A percentile compares a stretch with the other conserved stretches of the same genome.
phyloP scores from a whole-genome alignment of 2,113 vertebrate genomes.

The Nannobrachium achirus region DNA sequence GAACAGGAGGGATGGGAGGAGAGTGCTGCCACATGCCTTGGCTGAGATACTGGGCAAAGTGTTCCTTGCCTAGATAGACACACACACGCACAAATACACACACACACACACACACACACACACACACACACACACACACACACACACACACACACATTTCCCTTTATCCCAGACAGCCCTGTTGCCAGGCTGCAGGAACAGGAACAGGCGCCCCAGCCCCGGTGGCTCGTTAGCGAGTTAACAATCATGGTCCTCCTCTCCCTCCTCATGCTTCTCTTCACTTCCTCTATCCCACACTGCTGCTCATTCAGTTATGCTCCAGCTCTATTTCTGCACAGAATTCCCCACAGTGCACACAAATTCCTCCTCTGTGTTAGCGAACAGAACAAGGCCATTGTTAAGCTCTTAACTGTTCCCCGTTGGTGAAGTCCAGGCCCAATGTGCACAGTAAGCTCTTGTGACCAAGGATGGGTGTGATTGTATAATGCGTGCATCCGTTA shows the following conservation, averaged over 20 bases:
- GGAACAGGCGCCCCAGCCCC: conserved; percentile 34
- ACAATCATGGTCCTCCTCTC: conserved; percentile 23
- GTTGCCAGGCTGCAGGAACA: conserved; percentile 17
- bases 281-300: conserved; percentile 40
- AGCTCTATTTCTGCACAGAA: not conserved
- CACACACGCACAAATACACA: conserved; percentile 1
- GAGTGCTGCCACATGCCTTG: conserved; percentile 42
- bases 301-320: conserved; percentile 25
- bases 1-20: not conserved
- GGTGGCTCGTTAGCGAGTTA: conserved; percentile 6
- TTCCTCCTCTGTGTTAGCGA: conserved; percentile 9
- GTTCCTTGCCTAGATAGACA: conserved; percentile 6
- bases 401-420: not conserved
- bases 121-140: conserved; percentile 1
- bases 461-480: too few relatives aligned
- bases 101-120: not conserved
- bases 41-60: conserved; percentile 15
- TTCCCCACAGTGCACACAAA: conserved; percentile 7
- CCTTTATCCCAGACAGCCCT: conserved; percentile 18
- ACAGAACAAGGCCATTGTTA: conserved; percentile 16
- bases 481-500: too few relatives aligned
- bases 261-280: conserved; percentile 25
- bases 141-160: not conserved
- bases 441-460: not conserved
- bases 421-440: not conserved